A percentile compares a stretch with the other conserved stretches of the same genome.
Conservation (phyloP, 2,113 vertebrate genomes). For the Channa argus region DNA sequence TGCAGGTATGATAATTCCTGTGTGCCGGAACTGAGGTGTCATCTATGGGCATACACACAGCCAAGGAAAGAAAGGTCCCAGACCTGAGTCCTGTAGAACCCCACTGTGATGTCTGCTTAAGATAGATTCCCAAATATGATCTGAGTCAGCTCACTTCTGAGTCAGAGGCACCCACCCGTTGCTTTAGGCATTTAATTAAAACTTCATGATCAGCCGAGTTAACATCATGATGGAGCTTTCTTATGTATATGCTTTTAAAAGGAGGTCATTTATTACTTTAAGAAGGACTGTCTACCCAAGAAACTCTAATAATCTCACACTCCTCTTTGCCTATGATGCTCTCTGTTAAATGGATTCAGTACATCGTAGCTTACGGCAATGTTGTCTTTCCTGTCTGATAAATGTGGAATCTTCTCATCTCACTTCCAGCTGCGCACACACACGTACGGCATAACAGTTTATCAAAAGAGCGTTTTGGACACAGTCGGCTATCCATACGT, state of each 20-base stretch:
- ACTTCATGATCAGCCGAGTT: constrained; percentile 21
- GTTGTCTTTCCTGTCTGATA: too few relatives aligned
- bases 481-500: neutral
- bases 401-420: neutral
- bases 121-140: neutral
- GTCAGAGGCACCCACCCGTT: neutral
- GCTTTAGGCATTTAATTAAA: constrained; percentile 42
- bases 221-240: constrained; percentile 6
- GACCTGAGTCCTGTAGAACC: constrained; percentile 13
- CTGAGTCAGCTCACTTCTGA: neutral
- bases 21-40: neutral
- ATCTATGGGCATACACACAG: neutral
- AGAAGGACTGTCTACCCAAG: neutral
- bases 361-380: too few relatives aligned
- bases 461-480: neutral
- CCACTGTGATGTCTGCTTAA: neutral
- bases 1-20: too few relatives aligned
- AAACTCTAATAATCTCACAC: neutral
- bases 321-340: neutral
- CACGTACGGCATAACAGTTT: neutral
- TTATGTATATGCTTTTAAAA: constrained; percentile 20
- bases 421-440: neutral
- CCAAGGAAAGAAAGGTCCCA: neutral
- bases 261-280: constrained; percentile 24
- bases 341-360: neutral